phyloP scores from a whole-genome alignment of 2,797 vertebrate genomes.

The Acipenser ruthenus region DNA sequence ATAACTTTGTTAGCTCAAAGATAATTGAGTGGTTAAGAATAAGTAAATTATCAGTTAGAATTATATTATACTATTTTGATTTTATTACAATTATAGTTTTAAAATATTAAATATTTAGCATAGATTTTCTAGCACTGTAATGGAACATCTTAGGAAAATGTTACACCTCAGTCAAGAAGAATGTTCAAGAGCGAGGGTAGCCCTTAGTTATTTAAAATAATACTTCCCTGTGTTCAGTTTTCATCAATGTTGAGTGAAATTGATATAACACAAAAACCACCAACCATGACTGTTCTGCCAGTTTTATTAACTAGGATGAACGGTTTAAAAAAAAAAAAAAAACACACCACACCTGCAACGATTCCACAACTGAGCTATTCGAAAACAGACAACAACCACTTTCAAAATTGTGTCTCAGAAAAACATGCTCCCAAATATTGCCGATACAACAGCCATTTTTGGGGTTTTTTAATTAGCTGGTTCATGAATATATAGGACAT shows the following conservation, averaged over 20 bases:
- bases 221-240: background rate
- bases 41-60: slow-evolving; percentile 34
- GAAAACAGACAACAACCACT: background rate
- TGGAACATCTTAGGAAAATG: slow-evolving; percentile 4
- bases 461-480: too few relatives aligned
- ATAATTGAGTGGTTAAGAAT: slow-evolving; percentile 60
- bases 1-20: slow-evolving; percentile 54
- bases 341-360: background rate
- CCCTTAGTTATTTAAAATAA: background rate
- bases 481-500: too few relatives aligned
- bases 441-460: too few relatives aligned
- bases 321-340: background rate
- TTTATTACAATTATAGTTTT: slow-evolving; percentile 9
- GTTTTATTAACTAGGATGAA: background rate
- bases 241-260: background rate
- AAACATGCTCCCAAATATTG: too few relatives aligned
- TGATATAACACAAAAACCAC: background rate
- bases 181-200: background rate
- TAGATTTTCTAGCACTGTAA: slow-evolving; percentile 2
- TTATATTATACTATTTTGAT: slow-evolving; percentile 18
- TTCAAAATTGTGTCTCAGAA: too few relatives aligned
- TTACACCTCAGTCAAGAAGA: background rate
- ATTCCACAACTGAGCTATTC: background rate
- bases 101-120: slow-evolving; percentile 7
- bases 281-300: background rate